Base-by-base conservation (phyloP, 2,113 vertebrate genomes). In the Lycocorax pyrrhopterus region DNA sequence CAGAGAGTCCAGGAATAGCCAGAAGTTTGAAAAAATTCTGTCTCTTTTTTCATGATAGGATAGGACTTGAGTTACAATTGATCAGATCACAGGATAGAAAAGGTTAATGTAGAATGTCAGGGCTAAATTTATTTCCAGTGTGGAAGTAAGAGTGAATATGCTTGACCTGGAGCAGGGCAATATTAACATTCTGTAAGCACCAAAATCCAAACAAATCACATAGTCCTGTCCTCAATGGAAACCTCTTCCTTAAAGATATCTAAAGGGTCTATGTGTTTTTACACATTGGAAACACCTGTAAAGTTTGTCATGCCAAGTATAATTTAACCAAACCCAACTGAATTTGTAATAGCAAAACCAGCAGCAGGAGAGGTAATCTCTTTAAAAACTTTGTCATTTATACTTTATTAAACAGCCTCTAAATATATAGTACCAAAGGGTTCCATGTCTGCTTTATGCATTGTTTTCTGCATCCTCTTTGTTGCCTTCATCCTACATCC, bases 331-430 rank as follows among this genome's bases (percentile, higher is more conserved):
- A 95, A 90, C 39, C 47, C 55, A 92, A 67, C 1, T 68, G 55
- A 96, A 91, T 91, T 52, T 83, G 30, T 92, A 88, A 84, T 41
- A 88, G 78, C 17, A 87, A 92, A 93, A 88, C 43, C 68, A 95
- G 82, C 77, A 93, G 64, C 59, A 81, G 72, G 55, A 94, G 84
- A 77, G 39, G 25, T 74, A 74, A 94, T 89, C 37, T 85, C 74
- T 94, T 85, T 85, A 47, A 93, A 95, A 87, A 12, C 10, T 89
- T 94, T 69, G 29, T 69, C 21, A 71, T 85, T 83, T 87, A 27
- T 62, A 80, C 80, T 66, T 82, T 60, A 76, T 75, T 87, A 78
- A 91, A 66, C 29, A 93, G 60, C 13, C 7, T 80, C 63, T 66
- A 59, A 81, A 67, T 66, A 43, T 19, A n/a, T n/a, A 23, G 12